Conservation (phyloP, 2,113 vertebrate species). For the Glaucidium brasilianum region DNA sequence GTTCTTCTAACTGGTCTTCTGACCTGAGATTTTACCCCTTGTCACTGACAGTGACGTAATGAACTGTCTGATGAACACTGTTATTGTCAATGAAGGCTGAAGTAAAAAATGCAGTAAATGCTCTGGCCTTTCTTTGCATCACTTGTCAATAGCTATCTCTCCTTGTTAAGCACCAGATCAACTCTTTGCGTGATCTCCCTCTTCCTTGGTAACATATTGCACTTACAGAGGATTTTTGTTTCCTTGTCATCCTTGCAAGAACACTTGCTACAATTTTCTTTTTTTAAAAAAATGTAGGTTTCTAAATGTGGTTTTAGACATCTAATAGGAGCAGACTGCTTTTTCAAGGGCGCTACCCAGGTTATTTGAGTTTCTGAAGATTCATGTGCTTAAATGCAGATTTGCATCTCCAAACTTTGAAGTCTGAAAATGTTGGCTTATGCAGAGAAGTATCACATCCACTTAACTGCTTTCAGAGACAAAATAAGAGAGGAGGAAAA, state of each 20-base stretch:
- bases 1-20: constrained; percentile 8
- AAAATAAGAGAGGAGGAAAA: rapidly evolving
- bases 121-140: not conserved
- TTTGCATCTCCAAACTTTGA: not conserved
- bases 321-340: not conserved
- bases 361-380: not conserved
- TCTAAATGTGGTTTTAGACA: not conserved
- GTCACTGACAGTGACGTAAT: not conserved
- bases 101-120: constrained; percentile 5
- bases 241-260: not conserved
- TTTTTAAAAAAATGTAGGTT: not conserved
- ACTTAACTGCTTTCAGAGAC: not conserved
- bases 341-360: not conserved
- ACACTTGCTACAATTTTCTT: not conserved
- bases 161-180: constrained; percentile 1
- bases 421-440: not conserved
- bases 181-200: not conserved
- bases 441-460: not conserved
- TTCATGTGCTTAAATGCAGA: not conserved
- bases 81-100: not conserved
- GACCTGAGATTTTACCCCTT: not conserved
- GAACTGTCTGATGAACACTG: not conserved
- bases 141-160: not conserved
- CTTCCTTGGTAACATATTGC: not conserved
- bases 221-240: not conserved